Percentiles rank a stretch among this genome's conserved stretches.
Evolutionary conservation across 2,888 invertebrate genomes (phyloP).

Genomic region (Hesperia comma): DNA sequence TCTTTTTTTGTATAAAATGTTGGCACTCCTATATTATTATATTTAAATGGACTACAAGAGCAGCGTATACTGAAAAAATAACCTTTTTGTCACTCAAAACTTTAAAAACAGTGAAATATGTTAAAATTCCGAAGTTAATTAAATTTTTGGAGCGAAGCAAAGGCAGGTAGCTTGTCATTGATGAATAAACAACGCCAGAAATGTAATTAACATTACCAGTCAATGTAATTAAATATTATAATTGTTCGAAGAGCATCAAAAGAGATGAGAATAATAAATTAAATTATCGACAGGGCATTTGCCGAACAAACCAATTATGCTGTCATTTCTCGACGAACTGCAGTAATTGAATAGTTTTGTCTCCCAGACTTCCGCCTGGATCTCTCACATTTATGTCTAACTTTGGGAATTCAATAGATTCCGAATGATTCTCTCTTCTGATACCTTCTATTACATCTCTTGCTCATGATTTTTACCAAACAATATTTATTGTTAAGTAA

Average conservation of each 20-base stretch:
- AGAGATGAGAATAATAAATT: neutral
- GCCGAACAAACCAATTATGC: constrained; percentile 26
- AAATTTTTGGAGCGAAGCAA: too few species aligned
- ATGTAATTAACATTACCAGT: neutral
- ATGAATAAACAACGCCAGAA: neutral
- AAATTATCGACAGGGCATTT: constrained; percentile 10
- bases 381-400: neutral
- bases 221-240: neutral
- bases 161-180: too few species aligned
- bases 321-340: constrained; percentile 26
- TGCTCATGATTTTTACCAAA: neutral
- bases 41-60: too few species aligned
- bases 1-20: too few species aligned
- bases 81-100: too few species aligned
- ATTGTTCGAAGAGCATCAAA: neutral
- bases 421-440: neutral
- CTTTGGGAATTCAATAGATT: neutral
- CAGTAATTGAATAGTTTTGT: constrained; percentile 27
- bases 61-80: too few species aligned
- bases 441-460: neutral
- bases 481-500: too few species aligned
- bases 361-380: neutral
- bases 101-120: too few species aligned
- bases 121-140: too few species aligned
- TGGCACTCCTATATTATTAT: too few species aligned